phyloP scores from a whole-genome alignment of 2,888 invertebrate species.

The Eupithecia inturbata region DNA sequence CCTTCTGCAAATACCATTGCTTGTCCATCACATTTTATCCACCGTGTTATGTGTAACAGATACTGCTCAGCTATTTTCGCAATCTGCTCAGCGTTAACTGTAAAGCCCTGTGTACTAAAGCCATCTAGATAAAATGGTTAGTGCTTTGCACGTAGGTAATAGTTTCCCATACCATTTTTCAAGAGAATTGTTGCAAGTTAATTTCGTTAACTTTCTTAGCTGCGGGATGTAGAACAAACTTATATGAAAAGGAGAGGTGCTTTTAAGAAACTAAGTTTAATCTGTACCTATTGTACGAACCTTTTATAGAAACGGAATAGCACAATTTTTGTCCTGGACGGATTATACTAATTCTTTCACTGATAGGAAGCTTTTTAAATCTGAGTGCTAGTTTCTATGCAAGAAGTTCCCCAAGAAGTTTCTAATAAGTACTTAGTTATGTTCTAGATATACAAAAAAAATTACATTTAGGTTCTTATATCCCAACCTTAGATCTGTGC shows the following conservation, averaged over 20 bases:
- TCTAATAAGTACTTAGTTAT: too few species aligned
- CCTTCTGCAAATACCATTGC: background rate
- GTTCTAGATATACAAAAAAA: too few species aligned
- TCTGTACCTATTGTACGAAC: too few species aligned
- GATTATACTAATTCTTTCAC: too few species aligned
- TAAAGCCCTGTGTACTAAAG: slow-evolving; percentile 27
- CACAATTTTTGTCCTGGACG: too few species aligned
- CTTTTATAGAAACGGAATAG: too few species aligned
- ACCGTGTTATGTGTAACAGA: background rate
- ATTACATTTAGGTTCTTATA: too few species aligned
- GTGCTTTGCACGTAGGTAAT: slow-evolving; percentile 34
- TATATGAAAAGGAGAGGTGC: background rate
- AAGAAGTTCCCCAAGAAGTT: too few species aligned
- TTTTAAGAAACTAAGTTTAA: background rate
- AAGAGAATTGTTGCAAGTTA: slow-evolving; percentile 24
- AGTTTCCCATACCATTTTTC: slow-evolving; percentile 34
- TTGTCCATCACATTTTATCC: background rate
- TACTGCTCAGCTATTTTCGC: slow-evolving; percentile 23
- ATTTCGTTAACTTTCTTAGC: slow-evolving; percentile 9
- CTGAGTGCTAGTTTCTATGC: too few species aligned
- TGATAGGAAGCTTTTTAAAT: too few species aligned
- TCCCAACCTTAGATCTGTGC: too few species aligned
- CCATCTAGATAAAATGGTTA: slow-evolving; percentile 39
- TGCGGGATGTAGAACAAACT: background rate
- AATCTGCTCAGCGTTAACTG: slow-evolving; percentile 27